Conservation (phyloP, 2,888 invertebrate genomes). For the Luperina testacea region DNA sequence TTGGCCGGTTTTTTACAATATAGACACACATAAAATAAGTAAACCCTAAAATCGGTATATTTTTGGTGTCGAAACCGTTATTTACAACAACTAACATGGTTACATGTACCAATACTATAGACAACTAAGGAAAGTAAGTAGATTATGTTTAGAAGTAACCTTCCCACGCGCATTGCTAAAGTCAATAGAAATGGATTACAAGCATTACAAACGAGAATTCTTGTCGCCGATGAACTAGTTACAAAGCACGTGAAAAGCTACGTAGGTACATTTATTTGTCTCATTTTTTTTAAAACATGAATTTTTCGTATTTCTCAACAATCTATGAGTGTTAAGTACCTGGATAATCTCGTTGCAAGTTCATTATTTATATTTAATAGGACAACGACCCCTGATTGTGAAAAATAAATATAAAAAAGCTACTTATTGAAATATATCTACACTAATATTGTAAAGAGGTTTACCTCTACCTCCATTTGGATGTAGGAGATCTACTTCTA, state of each 20-base stretch:
- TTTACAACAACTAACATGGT: background rate
- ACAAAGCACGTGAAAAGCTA: background rate
- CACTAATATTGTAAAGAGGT: too few species aligned
- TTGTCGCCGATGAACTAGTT: constrained; percentile 31
- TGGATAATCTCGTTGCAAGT: background rate
- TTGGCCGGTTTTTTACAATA: too few species aligned
- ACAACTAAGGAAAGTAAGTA: constrained; percentile 41
- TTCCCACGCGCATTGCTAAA: constrained; percentile 59
- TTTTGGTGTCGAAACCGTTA: constrained; percentile 23
- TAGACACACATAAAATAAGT: background rate
- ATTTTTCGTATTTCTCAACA: background rate
- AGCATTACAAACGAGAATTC: constrained; percentile 26
- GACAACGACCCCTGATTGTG: background rate
- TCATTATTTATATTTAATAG: background rate
- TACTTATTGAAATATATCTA: too few species aligned
- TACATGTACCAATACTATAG: constrained; percentile 28
- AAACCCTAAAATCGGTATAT: constrained; percentile 6
- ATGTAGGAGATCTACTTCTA: too few species aligned
- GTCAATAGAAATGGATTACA: constrained; percentile 47
- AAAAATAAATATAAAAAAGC: background rate
- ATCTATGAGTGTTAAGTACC: background rate
- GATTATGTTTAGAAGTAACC: constrained; percentile 15
- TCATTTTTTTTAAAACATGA: background rate
- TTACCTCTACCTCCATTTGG: too few species aligned
- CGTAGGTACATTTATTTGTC: background rate